Evolutionary conservation across 2,113 vertebrate genomes (phyloP).

Genomic region (Menidia beryllina): DNA sequence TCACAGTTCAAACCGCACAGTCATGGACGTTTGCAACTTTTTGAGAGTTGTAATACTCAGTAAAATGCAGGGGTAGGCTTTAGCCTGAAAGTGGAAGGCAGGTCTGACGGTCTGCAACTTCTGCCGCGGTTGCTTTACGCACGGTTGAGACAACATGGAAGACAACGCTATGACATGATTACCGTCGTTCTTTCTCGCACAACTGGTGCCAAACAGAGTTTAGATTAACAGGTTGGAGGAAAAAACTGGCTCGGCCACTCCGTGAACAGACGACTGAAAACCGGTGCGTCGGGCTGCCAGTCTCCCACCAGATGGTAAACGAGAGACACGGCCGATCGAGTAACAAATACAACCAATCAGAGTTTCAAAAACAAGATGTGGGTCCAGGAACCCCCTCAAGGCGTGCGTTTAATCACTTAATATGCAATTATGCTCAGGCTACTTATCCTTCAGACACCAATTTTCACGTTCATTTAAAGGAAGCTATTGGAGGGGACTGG

Average conservation of each 20-base stretch:
- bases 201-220: constrained; percentile 51
- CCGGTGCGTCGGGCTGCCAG: constrained; percentile 63
- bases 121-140: neutral
- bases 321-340: constrained; percentile 64
- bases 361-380: constrained; percentile 44
- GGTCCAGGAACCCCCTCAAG: constrained; percentile 9
- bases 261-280: constrained; percentile 65
- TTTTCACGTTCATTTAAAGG: no score
- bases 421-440: neutral
- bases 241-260: constrained; percentile 49
- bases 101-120: neutral
- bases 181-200: constrained; percentile 29
- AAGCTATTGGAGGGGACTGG: no score
- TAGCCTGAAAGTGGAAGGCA: neutral
- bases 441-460: no score
- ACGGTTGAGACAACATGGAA: constrained; percentile 13
- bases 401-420: constrained; percentile 1
- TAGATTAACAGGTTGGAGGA: constrained; percentile 67
- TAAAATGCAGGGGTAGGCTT: neutral
- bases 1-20: neutral
- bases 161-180: constrained; percentile 40
- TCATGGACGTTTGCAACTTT: no score
- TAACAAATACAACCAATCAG: constrained; percentile 64
- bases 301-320: constrained; percentile 77
- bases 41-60: neutral